phyloP scores from a whole-genome alignment of 1,140 invertebrate genomes.

The Orius insidiosus region DNA sequence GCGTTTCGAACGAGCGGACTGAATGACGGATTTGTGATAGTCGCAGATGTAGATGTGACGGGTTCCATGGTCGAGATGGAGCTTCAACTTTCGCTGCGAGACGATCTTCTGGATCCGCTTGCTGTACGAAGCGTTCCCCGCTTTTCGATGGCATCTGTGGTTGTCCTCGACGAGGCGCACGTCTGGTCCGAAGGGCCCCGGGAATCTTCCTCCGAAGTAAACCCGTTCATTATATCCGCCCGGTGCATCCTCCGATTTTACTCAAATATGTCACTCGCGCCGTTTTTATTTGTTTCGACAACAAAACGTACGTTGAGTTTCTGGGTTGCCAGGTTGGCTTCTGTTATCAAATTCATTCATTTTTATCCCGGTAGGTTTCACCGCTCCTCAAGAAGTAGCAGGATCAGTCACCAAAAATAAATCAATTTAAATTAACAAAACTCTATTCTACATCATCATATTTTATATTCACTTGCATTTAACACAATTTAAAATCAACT shows the following conservation, averaged over 20 bases:
- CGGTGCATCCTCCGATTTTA: constrained; percentile 16
- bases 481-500: no score
- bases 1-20: constrained; percentile 73
- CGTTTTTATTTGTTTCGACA: no score
- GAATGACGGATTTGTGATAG: constrained; percentile 86
- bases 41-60: constrained; percentile 94
- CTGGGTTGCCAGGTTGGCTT: no score
- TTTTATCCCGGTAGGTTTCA: no score
- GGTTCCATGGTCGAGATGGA: constrained; percentile 65
- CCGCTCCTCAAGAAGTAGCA: no score
- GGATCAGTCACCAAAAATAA: no score
- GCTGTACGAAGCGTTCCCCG: constrained; percentile 91
- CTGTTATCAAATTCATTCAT: no score
- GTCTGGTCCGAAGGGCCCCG: constrained; percentile 67
- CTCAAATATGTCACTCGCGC: no score
- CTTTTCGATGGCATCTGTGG: constrained; percentile 64
- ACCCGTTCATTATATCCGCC: constrained; percentile 47
- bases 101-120: constrained; percentile 93
- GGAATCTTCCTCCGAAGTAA: constrained; percentile 77
- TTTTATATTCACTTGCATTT: no score
- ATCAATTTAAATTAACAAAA: no score
- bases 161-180: constrained; percentile 86
- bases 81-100: constrained; percentile 74
- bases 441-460: no score
- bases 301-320: no score